These are phyloP conservation scores for Agriopis leucophaearia DNA, from an alignment of 2,888 invertebrate genomes.

Conservation along the genomic window DNA sequence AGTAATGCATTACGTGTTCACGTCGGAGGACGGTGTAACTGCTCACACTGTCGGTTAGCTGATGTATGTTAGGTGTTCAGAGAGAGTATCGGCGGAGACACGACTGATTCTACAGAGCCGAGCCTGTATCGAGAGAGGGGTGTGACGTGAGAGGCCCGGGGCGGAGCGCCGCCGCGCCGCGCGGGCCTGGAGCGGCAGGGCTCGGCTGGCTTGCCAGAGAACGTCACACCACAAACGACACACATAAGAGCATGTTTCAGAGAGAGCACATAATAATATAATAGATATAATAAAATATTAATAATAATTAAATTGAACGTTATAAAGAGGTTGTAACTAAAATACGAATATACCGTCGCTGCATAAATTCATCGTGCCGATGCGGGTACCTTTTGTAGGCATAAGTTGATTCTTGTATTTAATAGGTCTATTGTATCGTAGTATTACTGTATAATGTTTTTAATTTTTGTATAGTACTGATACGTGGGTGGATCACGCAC, in stretches of 20 bases:
- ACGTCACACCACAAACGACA: conserved; percentile 34
- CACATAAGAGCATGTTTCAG: conserved; percentile 64
- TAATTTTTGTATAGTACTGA: conserved; percentile 85
- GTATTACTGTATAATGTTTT: conserved; percentile 83
- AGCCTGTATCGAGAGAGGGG: conserved; percentile 1
- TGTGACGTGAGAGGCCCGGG: conserved; percentile 8
- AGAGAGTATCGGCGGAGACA: conserved; percentile 6
- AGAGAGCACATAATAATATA: conserved; percentile 72
- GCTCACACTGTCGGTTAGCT: conserved; percentile 50
- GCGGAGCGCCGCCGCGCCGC: background rate
- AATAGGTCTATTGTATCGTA: conserved; percentile 82
- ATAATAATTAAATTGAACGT: conserved; percentile 75
- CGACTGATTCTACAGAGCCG: conserved; percentile 11
- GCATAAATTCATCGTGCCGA: conserved; percentile 69
- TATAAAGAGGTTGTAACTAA: conserved; percentile 84
- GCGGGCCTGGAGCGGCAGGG: background rate
- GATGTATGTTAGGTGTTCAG: conserved; percentile 31
- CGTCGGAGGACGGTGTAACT: conserved; percentile 42
- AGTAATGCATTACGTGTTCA: conserved; percentile 47
- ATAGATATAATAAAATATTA: conserved; percentile 74
- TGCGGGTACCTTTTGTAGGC: conserved; percentile 70
- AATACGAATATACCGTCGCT: conserved; percentile 75
- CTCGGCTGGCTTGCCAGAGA: background rate
- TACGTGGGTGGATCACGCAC: conserved; percentile 66
- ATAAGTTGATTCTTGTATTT: conserved; percentile 84